Base-by-base conservation (phyloP, 1,140 invertebrate species). In the Aphelinus certus region DNA sequence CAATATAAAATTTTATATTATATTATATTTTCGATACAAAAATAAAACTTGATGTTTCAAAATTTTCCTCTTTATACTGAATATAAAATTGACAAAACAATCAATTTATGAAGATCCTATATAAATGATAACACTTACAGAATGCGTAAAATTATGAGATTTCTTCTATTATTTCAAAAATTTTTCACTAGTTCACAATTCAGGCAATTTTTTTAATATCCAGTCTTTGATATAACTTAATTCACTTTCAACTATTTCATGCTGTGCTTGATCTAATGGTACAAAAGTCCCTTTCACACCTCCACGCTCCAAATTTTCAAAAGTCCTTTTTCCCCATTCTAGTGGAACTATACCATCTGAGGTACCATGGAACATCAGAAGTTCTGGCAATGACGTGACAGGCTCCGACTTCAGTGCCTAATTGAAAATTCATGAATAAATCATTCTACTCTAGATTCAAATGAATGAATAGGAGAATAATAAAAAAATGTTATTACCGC, bases 311-410 rank as follows among this genome's bases (percentile, higher is more conserved):
- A 91, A 77, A 7, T 82, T 82, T 43, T 89, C 81, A 75, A 86
- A 88, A 1, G 88, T 91, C 56, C 86, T 82, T 76, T 86, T 64
- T 3, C 89, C 91, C 91, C 90, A 92, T 57, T 86, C 78, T 7
- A 86, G 57, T 1, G 89, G 88, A 4, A 92, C 90, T 3, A 92
- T 76, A 2, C 82, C 82, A 79, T 92, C 91, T n/a, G 80, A 64
- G 45, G 73, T 68, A 10, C 87, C 88, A 75, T 88, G 88, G 56
- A 85, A 85, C 73, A 84, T 84, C 55, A 88, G 76, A 51, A 89
- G 71, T 42, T 83, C 81, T 55, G 86, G 77, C 9, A 60, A 75
- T 10, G 26, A 26, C 26, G 26, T 26, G 26, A 26, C 26, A 26
- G 26, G 26, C 26, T 26, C 26, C 26, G 26, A 26, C 26, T 26